Conservation (phyloP, 1,140 invertebrate species). For the Drosophila arawakana region DNA sequence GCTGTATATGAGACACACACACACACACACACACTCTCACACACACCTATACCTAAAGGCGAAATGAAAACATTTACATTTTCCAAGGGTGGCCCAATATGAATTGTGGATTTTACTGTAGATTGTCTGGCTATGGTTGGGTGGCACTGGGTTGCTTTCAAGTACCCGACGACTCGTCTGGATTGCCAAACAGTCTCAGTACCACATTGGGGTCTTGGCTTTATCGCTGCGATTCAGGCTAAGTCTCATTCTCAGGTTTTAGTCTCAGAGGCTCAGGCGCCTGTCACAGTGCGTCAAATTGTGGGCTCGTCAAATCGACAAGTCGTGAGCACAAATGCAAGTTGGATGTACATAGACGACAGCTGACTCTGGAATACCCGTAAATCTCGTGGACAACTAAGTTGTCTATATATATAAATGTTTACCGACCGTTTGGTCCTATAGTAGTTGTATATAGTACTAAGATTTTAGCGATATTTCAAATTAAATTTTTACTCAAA, state of each 20-base stretch:
- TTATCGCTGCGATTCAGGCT: conserved; percentile 44
- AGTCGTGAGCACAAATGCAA: conserved; percentile 16
- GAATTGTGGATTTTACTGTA: conserved; percentile 2
- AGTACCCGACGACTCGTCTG: conserved; percentile 29
- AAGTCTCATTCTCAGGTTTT: not conserved
- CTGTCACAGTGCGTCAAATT: not conserved
- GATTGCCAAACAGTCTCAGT: conserved; percentile 6
- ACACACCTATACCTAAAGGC: conserved; percentile 16
- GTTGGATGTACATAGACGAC: too few species aligned
- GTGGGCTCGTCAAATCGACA: conserved; percentile 37
- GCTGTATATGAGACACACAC: conserved; percentile 53
- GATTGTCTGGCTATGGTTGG: not conserved
- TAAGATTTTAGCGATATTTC: too few species aligned
- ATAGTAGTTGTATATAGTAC: too few species aligned
- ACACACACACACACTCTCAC: conserved; percentile 13
- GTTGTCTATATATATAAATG: too few species aligned
- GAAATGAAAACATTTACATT: conserved; percentile 76
- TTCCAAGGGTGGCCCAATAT: conserved; percentile 19
- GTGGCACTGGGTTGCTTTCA: conserved; percentile 1
- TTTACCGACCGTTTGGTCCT: too few species aligned
- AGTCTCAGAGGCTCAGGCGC: not conserved
- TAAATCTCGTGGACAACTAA: too few species aligned
- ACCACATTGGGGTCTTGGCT: conserved; percentile 6
- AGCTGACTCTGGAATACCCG: too few species aligned
- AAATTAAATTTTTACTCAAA: too few species aligned